phyloP scores from a whole-genome alignment of 2,797 vertebrate genomes.

The Monodelphis domestica region DNA sequence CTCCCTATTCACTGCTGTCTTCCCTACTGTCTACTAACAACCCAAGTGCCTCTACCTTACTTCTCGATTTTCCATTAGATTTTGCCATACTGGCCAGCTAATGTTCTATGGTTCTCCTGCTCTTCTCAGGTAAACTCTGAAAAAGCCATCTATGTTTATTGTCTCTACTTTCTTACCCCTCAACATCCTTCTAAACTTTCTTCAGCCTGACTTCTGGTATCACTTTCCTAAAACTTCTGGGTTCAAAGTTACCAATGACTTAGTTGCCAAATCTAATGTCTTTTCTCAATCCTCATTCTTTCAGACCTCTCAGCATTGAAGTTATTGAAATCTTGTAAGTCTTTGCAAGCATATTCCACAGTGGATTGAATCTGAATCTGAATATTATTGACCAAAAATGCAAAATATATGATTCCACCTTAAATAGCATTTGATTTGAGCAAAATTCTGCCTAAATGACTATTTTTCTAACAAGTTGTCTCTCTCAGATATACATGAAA shows the following conservation, averaged over 20 bases:
- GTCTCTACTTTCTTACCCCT: neutral
- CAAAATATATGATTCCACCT: neutral
- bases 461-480: neutral
- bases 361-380: neutral
- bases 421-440: neutral
- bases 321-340: neutral
- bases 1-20: neutral
- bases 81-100: neutral
- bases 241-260: neutral
- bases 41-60: neutral
- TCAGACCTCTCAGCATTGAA: neutral
- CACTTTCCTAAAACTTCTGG: neutral
- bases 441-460: neutral
- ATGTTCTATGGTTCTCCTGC: neutral
- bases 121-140: neutral
- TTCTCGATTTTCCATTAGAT: neutral
- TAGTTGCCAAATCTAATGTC: neutral
- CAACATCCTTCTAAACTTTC: neutral
- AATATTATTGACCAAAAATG: neutral
- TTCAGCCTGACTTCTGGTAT: neutral
- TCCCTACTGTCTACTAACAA: neutral
- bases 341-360: neutral
- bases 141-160: neutral
- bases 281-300: neutral
- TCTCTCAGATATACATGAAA: neutral